Conservation (phyloP, 2,113 vertebrate genomes). For the Chascanopsetta lugubris region DNA sequence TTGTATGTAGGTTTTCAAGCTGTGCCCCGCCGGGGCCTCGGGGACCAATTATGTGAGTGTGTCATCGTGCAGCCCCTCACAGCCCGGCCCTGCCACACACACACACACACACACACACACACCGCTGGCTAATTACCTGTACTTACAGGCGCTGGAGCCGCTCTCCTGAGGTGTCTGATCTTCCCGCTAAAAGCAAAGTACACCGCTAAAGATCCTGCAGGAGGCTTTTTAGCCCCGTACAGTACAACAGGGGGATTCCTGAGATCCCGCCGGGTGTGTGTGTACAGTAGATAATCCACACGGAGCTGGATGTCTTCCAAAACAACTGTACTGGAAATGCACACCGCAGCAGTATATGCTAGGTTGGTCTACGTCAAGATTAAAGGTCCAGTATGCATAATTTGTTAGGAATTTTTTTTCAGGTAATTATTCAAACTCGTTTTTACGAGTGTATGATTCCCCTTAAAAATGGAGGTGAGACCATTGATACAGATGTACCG, state of each 20-base stretch:
- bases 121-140: conserved; percentile 42
- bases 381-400: too few relatives aligned
- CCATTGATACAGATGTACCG: conserved; percentile 21
- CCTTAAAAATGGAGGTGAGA: conserved; percentile 12
- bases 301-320: background rate
- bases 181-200: background rate
- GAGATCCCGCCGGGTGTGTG: background rate
- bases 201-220: conserved; percentile 3
- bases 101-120: too few relatives aligned
- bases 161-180: conserved; percentile 19
- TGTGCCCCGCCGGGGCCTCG: conserved; percentile 3
- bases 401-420: too few relatives aligned
- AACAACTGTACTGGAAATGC: background rate
- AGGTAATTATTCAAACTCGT: too few relatives aligned
- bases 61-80: conserved; percentile 23
- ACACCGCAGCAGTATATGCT: background rate
- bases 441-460: too few relatives aligned
- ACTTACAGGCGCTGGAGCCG: conserved; percentile 15
- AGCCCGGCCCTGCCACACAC: conserved; percentile 32
- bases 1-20: conserved; percentile 5
- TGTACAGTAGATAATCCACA: background rate
- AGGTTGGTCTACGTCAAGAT: too few relatives aligned
- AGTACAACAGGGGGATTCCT: background rate
- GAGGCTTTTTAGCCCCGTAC: background rate
- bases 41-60: conserved; percentile 58